Percentiles rank a stretch among this genome's conserved stretches.
These are phyloP conservation scores for Ceratitis capitata DNA, from an alignment of 1,140 invertebrate genomes.

Conservation along the genomic window DNA sequence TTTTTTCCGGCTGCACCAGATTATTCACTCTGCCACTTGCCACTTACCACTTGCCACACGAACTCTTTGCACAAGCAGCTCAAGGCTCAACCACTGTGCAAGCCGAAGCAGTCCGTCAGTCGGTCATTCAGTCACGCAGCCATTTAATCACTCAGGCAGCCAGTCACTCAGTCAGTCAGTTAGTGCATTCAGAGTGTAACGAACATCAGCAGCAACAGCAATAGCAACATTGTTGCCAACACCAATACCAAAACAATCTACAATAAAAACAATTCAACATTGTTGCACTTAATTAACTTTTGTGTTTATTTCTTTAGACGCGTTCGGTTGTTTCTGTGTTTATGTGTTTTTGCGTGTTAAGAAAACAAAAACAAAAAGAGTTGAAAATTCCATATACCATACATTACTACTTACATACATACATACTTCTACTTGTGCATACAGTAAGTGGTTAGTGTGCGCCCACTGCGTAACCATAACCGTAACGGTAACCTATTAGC, in stretches of 20 bases:
- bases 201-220: not conserved
- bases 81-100: not conserved
- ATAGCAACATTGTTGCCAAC: not conserved
- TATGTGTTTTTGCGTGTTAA: not conserved
- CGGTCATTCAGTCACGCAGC: not conserved
- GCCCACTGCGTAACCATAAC: not conserved
- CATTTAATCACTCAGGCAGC: not conserved
- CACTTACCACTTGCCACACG: too few relatives aligned
- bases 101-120: not conserved
- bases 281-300: slow-evolving; percentile 26
- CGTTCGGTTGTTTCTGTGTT: not conserved
- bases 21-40: not conserved
- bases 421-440: not conserved
- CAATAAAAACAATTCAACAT: not conserved
- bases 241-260: not conserved
- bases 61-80: too few relatives aligned
- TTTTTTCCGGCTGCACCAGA: not conserved
- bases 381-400: not conserved
- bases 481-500: not conserved
- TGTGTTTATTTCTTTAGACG: not conserved
- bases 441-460: not conserved
- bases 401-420: not conserved
- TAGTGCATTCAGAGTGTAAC: not conserved
- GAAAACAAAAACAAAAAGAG: not conserved
- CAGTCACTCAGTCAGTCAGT: not conserved